Evolutionary conservation across 2,888 invertebrate genomes (phyloP), one percentile per base, ranked within the genome.

Genomic region (Drosophila nr. perissopoda): DNA sequence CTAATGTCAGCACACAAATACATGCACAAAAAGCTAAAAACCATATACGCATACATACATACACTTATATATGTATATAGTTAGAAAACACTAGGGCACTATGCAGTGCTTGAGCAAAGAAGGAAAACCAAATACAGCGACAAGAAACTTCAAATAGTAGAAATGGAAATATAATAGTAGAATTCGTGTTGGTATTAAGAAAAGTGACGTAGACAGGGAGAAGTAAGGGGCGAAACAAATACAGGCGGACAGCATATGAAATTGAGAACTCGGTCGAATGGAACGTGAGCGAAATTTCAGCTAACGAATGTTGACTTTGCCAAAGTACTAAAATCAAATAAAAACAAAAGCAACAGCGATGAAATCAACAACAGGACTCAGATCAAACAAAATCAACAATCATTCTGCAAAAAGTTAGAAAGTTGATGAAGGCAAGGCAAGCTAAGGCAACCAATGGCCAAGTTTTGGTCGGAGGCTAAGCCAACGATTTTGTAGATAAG

Each of bases 261-360:
- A 86, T 81, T 68, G 78, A 88, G 87, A 88, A 65, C 65, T 78
- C 72, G 76, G 63, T 81, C 69, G 80, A 79, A 81, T 76, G 68
- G 76, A 83, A 85, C 87, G 84, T 85, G 87, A 85, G 89, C 69
- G 76, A 85, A 85, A 82, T 87, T 89, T 89, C 69, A 73, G 82
- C 84, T 85, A 89, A 85, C 89, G 87, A 85, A 85, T 85, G 89
- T 87, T 89, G 89, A 85, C 89, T 87, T 83, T 87, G 61, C 69
- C 80, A 77, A 67, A 83, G 84, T 79, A 87, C 89, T 83, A 81
- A 85, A 89, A 89, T 83, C 84, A 89, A 89, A 84, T 88, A 82
- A 89, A 74, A 79, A 73, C 68, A 88, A 73, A 57, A 79, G 61
- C 61, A 64, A 66, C 73, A 78, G 63, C 70, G 66, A 61, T 42